Evolutionary conservation across 2,888 invertebrate genomes (phyloP), one percentile per base, ranked within the genome.

Genomic region (Galeruca laticollis): DNA sequence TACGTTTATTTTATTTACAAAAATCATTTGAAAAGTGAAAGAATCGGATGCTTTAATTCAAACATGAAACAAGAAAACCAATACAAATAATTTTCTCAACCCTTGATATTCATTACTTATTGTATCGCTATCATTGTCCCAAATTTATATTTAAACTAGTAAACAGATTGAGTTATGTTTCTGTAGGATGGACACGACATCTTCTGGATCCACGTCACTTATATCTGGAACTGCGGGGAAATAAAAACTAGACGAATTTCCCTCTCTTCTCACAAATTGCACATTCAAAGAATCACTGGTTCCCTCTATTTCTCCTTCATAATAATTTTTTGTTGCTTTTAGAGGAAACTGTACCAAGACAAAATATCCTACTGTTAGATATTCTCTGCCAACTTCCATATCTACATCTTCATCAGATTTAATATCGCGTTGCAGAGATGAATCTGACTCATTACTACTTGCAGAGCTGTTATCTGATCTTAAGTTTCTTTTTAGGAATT

Each of bases 401-500:
- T 57, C 57, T 57, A 57, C 57, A 57, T 13, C 43, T 43, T 8
- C 43, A 43, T 57, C 57, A 57, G 57, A 31, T 8, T n/a, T 31
- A 57, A 10, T 52, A 52, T 52, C 11, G 52, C 52, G 2, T 52
- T 52, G 52, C 52, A 52, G 52, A 52, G 52, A 52, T 10, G 15
- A 52, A 52, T 52, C 20, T 52, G 52, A 52, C 52, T 52, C 52
- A 49, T 49, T n/a, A n/a, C n/a, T 11, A 49, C 49, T 52, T 52
- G 52, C 10, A 18, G 52, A 52, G 26, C 20, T 52, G 15, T 52
- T 52, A 5, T 18, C 20, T 52, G 52, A 57, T 31, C 57, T 57
- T 57, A 9, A 57, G 57, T 57, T 57, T 31, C 57, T 57, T 57
- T 57, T 57, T 57, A 31, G 33, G 43, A 43, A 43, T 15, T 43